Base-by-base conservation (phyloP, 2,888 invertebrate species). In the Nomada ferruginata region DNA sequence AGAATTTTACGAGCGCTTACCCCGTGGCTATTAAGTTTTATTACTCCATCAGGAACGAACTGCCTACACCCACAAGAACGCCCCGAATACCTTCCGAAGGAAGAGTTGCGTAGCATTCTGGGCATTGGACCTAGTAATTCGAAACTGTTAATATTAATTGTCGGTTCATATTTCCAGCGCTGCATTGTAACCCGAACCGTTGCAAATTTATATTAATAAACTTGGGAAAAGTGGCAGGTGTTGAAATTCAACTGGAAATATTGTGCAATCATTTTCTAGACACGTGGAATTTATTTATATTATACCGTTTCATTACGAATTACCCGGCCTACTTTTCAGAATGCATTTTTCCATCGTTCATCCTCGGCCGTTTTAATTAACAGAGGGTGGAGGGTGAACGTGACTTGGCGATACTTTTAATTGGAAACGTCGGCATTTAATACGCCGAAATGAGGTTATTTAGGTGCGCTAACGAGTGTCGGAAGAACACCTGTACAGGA, bases 21-120 rank as follows among this genome's bases (percentile, higher is more conserved):
- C 68, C 61, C 47, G 72, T 29, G 65, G 68, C 79, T 61, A 74
- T 84, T 79, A 83, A 71, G 70, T 84, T 83, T 84, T 79, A 84
- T 83, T 75, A 52, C 76, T 60, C 20, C 47, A 74, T 23, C 7
- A 64, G 26, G 60, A 66, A 73, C 23, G 52, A 23, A 29, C 11
- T 9, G 42, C 36, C 20, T 64, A 23, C 50, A 26, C 68, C 29
- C 9, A 18, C 23, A 47, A 18, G 61, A 36, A 61, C 59, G 55
- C 65, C 69, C 20, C 20, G n/a, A 47, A 47, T 11, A 15, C 55
- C 10, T 23, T 7, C 10, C n/a, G 53, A 10, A 55, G 15, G 47
- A 13, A 15, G 4, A 47, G 15, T 13, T 47, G 47, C 15, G 11
- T 10, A 11, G 47, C 15, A 13, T 11, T 47, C 47, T 3, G 13